Evolutionary conservation across 2,113 vertebrate species (phyloP), one percentile per base, ranked within the genome.

Genomic region (Tichodroma muraria): DNA sequence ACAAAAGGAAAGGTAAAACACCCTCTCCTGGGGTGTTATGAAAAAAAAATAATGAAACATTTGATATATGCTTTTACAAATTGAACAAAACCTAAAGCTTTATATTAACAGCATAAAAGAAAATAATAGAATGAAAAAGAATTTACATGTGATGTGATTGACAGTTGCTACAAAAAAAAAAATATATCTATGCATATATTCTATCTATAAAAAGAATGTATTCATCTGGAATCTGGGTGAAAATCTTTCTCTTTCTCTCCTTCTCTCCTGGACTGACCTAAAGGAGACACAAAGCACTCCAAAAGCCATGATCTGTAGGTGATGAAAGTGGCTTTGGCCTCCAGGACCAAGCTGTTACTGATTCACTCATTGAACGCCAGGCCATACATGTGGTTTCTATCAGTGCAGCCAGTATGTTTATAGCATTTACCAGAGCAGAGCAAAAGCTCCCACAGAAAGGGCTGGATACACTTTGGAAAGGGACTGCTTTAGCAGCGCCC

Each of bases 41-140:
- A 97, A 97, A 97, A 97, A n/a, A 96, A 95, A 96, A 96, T 93
- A 91, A 96, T n/a, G 20, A 97, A 97, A 97, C 93, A 96, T 90
- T 96, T 97, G 91, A 97, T 97, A 94, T 72, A 95, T 80, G 96
- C 94, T 97, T 97, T 95, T 91, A 95, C 86, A 96, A 85, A 70
- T 90, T 71, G 88, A 97, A 97, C 91, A 97, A 97, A 98, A 96
- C 83, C 86, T 96, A 94, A 97, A 96, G 79, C 90, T 95, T 94
- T 93, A 88, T 77, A 53, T 94, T 96, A 96, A 56, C 31, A 72
- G 53, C 28, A 83, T 90, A 71, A 90, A 82, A 95, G 75, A 85
- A 93, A 92, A 88, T 65, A 91, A 87, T 79, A 56, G 89, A 80
- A 68, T 8, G 23, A 54, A 83, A 80, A 71, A 65, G 72, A 79